Evolutionary conservation across 2,113 vertebrate genomes (phyloP), one percentile per base, ranked within the genome.

Genomic region (Steatornis caripensis): DNA sequence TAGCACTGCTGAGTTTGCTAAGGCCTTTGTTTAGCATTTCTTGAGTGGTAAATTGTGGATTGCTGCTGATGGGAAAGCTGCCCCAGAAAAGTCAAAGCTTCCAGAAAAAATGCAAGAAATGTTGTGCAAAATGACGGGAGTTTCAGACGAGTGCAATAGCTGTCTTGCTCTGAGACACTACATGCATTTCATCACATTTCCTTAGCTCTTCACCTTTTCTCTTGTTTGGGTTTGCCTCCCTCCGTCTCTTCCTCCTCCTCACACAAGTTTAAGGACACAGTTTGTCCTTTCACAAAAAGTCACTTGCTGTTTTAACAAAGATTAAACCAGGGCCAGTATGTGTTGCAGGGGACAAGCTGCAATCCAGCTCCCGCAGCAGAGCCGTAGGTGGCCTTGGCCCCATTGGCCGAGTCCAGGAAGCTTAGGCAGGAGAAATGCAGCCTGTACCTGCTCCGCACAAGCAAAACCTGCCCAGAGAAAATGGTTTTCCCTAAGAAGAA

Each of bases 301-400:
- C 46, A 34, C 14, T 54, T 65, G 26, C 32, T 84, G 2, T 32
- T 21, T 29, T 30, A 78, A 43, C 15, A 57, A 57, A 84, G 32
- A 26, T 72, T 6, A 48, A n/a, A 18, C 24, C 30, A 34, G 34
- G 1, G 1, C 58, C 55, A 43, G 37, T 26, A 21, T 0, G 1
- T 1, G 14, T 36, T 48, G 43, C 46, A 23, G 37, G 9, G 20
- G 41, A 54, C 23, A 68, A 71, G 20, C 24, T 66, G 36, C 18
- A 51, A 6, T 53, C 19, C n/a, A 41, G 36, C 5, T 71, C 36
- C n/a, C 0, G 0, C 21, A 30, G 6, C 5, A 16, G 77, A 83
- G 32, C 16, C 1, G 0, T 11, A 39, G 30, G 34, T 1, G 4
- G 43, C 61, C 34, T n/a, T 68, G 29, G 22, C 6, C 18, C 10